phyloP scores from a whole-genome alignment of 2,113 vertebrate species.

The Oryctolagus cuniculus region mOryCun1.1 NC_091442.1:81208501-81209000 shows the following conservation, averaged over 20 bases:
- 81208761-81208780: neutral
- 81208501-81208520: neutral
- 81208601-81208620: neutral
- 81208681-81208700: neutral
- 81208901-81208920: neutral
- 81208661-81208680: neutral
- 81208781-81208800: neutral
- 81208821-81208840: neutral
- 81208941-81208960: neutral
- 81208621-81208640: neutral
- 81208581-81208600: neutral
- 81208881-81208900: neutral
- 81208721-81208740: neutral
- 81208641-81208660: neutral
- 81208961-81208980: neutral
- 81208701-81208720: neutral
- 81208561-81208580: neutral
- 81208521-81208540: neutral
- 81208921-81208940: neutral
- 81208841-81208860: conserved; percentile 12
- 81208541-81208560: neutral
- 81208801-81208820: neutral
- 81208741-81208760: neutral
- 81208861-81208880: neutral
- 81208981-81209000: neutral